phyloP scores from a whole-genome alignment of 2,113 vertebrate genomes.

The Atrichornis clamosus region DNA sequence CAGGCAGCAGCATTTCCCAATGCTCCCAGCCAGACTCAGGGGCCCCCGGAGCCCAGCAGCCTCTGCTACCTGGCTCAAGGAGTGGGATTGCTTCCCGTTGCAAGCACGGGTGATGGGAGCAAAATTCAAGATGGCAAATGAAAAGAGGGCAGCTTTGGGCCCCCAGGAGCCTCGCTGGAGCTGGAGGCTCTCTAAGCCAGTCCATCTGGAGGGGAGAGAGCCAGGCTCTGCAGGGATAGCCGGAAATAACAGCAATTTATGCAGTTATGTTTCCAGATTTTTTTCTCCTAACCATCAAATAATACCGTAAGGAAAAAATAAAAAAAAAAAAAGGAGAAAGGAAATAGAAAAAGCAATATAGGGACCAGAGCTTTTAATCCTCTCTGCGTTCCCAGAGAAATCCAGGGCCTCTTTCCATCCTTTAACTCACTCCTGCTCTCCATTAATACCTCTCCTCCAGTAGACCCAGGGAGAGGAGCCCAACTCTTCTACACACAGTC shows the following conservation, averaged over 20 bases:
- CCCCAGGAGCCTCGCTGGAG: not conserved
- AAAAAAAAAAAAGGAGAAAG: not conserved
- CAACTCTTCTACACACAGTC: not conserved
- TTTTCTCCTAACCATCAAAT: conserved; percentile 43
- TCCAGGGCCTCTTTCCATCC: conserved; percentile 35
- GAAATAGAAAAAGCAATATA: conserved; percentile 64
- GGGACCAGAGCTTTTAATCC: conserved; percentile 42
- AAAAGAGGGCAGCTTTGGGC: not conserved
- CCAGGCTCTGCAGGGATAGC: conserved; percentile 23
- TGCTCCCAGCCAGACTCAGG: not conserved
- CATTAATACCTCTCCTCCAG: not conserved
- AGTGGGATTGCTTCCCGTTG: not conserved
- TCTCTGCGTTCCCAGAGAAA: conserved; percentile 9
- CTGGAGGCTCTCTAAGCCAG: not conserved
- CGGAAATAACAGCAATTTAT: conserved; percentile 58
- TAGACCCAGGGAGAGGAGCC: not conserved
- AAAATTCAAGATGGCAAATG: not conserved
- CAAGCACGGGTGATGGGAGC: not conserved
- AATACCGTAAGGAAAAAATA: conserved; percentile 3
- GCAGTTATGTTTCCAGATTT: conserved; percentile 45
- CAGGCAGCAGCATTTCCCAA: not conserved
- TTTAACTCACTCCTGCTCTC: conserved; percentile 17
- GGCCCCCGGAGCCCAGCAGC: not conserved
- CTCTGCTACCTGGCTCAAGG: not conserved
- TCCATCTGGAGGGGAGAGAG: conserved; percentile 48